Evolutionary conservation across 2,888 invertebrate genomes (phyloP), one percentile per base, ranked within the genome.

Genomic region (Drosophila emarginata): DNA sequence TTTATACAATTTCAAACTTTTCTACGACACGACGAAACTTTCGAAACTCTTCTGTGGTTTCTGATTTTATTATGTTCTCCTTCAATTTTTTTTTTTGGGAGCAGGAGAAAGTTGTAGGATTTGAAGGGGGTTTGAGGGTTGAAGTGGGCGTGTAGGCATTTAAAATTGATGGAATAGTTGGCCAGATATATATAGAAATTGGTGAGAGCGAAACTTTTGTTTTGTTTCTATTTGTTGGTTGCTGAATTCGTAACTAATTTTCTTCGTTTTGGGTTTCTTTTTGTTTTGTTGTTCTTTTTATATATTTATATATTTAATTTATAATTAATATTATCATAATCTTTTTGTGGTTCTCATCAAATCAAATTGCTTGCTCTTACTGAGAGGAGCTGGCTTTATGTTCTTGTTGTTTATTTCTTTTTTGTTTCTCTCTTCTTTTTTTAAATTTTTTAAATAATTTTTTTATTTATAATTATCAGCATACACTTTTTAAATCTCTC

Each of bases 391-490:
- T 70, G 68, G 74, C 70, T 59, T 72, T 77, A 62, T 74, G 76
- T 68, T 84, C 64, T 68, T 65, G 51, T 76, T 67, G 64, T 61
- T 72, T 58, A 71, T 62, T 68, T 18, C 12, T 21, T 59, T 23
- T 53, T 53, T 36, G 21, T 32, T 37, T 56, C 21, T 56, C 21
- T 56, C 32, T 69, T 66, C 32, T 72, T 71, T 79, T 80, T 89
- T 87, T 79, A 88, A 86, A 87, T 89, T 88, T 90, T 90, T 90
- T 89, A 90, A 90, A 89, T 89, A 90, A 75, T 84, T 87, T 79
- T 81, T 90, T 90, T 89, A 90, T 90, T 89, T 89, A 90, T 90
- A 90, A 90, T 90, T 90, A 90, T 90, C 89, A 89, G 90, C 89
- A 90, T 89, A 89, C 88, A 84, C 79, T 88, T 90, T 88, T 89